Conservation (phyloP, 2,113 vertebrate genomes). For the Gasterosteus nipponicus region DNA sequence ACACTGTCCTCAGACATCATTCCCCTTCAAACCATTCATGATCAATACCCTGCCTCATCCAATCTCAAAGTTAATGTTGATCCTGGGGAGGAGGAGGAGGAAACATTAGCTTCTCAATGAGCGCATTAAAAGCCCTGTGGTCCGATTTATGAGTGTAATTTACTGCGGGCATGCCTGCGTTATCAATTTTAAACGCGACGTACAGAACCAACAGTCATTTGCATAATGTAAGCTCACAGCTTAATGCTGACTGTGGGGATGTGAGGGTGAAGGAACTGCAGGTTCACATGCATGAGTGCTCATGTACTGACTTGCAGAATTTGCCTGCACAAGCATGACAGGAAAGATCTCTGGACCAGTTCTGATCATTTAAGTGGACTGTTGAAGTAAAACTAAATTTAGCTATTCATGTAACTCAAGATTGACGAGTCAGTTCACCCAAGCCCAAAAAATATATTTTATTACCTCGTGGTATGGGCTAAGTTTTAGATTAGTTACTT, state of each 20-base stretch:
- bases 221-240: constrained; percentile 51
- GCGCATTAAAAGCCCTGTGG: constrained; percentile 54
- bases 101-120: constrained; percentile 54
- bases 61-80: constrained; percentile 30
- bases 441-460: too few species aligned
- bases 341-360: constrained; percentile 6
- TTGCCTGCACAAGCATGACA: constrained; percentile 1
- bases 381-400: too few species aligned
- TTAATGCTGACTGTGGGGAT: constrained; percentile 49
- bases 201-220: constrained; percentile 52
- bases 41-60: constrained; percentile 45
- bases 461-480: too few species aligned
- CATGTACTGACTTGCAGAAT: background rate
- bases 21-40: constrained; percentile 21
- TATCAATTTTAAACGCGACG: constrained; percentile 55
- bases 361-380: too few species aligned
- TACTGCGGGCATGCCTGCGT: constrained; percentile 29
- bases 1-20: background rate
- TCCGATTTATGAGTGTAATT: constrained; percentile 72
- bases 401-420: background rate
- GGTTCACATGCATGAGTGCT: background rate
- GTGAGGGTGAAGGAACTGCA: constrained; percentile 10
- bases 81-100: constrained; percentile 18
- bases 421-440: too few species aligned
- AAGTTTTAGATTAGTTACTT: too few species aligned